phyloP scores from a whole-genome alignment of 2,888 invertebrate species.

The Vanessa cardui region DNA sequence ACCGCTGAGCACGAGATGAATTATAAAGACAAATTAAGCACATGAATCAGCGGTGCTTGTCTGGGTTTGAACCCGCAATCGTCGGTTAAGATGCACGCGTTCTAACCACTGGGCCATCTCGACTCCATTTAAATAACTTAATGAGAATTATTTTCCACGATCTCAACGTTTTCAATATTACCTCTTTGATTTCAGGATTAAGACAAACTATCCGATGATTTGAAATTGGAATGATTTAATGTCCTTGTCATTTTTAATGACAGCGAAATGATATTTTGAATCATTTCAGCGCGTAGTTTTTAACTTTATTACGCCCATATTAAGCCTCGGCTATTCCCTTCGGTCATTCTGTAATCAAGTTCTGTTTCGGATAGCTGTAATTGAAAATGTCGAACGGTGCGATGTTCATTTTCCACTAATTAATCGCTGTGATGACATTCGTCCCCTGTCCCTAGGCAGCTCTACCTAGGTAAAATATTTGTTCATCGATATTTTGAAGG shows the following conservation, averaged over 20 bases:
- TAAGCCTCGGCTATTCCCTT: constrained; percentile 62
- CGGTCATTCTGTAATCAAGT: constrained; percentile 65
- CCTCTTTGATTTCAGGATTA: too few relatives aligned
- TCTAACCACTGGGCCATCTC: too few relatives aligned
- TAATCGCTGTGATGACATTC: constrained; percentile 78
- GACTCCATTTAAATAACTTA: too few relatives aligned
- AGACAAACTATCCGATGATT: too few relatives aligned
- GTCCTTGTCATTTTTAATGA: constrained; percentile 15
- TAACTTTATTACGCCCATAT: constrained; percentile 62
- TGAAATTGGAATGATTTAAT: background rate
- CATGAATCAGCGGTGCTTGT: too few relatives aligned
- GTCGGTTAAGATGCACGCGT: too few relatives aligned
- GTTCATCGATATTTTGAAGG: constrained; percentile 10
- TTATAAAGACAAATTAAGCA: too few relatives aligned
- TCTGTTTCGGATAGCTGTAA: constrained; percentile 68
- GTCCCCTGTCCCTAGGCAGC: constrained; percentile 47
- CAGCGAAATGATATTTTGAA: constrained; percentile 30
- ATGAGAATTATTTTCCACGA: too few relatives aligned
- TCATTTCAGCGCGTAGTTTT: constrained; percentile 56
- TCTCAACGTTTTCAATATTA: too few relatives aligned
- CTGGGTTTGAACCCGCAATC: too few relatives aligned
- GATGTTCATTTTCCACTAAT: constrained; percentile 82
- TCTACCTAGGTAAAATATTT: constrained; percentile 22
- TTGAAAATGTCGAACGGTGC: constrained; percentile 77
- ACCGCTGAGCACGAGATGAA: too few relatives aligned